phyloP scores from a whole-genome alignment of 2,113 vertebrate species.

The Mellivora capensis region DNA sequence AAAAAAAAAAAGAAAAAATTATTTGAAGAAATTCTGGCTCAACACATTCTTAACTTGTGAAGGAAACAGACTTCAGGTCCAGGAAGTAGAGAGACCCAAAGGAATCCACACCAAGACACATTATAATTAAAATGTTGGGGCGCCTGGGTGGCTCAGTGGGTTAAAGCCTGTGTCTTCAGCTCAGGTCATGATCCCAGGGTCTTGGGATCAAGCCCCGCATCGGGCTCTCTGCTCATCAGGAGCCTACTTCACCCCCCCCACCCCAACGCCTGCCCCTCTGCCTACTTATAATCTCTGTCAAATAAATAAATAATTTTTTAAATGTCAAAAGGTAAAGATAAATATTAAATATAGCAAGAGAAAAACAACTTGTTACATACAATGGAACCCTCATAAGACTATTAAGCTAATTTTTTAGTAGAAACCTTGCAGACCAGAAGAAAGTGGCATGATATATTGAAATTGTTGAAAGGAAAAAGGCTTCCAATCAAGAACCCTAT shows the following conservation, averaged over 20 bases:
- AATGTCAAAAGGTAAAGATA: background rate
- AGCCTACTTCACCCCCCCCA: too few relatives aligned
- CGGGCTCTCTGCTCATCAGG: too few relatives aligned
- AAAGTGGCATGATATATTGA: background rate
- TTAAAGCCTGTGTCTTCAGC: too few relatives aligned
- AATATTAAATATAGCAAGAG: background rate
- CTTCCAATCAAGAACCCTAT: background rate
- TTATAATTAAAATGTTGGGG: background rate
- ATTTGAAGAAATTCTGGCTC: background rate
- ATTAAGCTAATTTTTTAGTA: background rate
- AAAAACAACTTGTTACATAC: background rate
- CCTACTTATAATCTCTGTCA: too few relatives aligned
- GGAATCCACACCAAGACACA: background rate
- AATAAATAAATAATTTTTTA: too few relatives aligned
- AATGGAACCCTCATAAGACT: background rate
- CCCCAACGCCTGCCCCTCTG: accelerated
- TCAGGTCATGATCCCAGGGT: too few relatives aligned
- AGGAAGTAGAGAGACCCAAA: background rate
- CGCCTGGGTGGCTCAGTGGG: too few relatives aligned
- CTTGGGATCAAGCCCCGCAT: too few relatives aligned
- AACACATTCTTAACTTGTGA: background rate
- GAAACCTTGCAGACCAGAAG: background rate
- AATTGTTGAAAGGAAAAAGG: background rate
- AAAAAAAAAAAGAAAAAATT: background rate
- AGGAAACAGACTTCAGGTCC: background rate